These are phyloP conservation scores for Parotocinclus haroldoi DNA, from an alignment of 2,797 vertebrate species.

Conservation along the genomic window DNA sequence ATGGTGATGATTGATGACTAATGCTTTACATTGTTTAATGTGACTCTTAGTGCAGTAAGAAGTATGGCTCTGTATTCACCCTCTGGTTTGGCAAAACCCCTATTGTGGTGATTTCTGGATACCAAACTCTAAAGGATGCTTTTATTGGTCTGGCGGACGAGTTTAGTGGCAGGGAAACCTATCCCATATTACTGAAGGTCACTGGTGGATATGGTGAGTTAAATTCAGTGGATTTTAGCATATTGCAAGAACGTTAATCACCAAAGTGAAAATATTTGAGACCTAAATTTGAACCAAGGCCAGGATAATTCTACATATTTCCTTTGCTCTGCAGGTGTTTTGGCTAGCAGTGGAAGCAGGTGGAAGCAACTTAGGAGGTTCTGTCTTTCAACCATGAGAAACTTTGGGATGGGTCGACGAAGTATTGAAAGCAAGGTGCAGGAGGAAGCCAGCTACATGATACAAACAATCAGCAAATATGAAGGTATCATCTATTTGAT, in stretches of 20 bases:
- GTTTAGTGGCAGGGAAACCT: constrained; percentile 63
- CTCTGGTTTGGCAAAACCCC: constrained; percentile 63
- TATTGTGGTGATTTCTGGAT: constrained; percentile 67
- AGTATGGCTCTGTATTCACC: constrained; percentile 67
- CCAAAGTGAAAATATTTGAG: too few relatives aligned
- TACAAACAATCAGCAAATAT: constrained; percentile 47
- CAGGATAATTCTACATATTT: neutral
- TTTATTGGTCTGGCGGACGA: constrained; percentile 63
- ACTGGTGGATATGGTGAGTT: constrained; percentile 66
- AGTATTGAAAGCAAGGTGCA: constrained; percentile 65
- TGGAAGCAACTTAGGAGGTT: constrained; percentile 65
- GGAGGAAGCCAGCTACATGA: constrained; percentile 61
- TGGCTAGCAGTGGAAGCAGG: constrained; percentile 59
- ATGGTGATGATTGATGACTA: too few relatives aligned
- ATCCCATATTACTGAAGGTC: constrained; percentile 56
- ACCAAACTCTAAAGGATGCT: constrained; percentile 65
- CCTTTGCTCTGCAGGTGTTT: constrained; percentile 50
- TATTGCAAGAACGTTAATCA: neutral
- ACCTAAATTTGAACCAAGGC: neutral
- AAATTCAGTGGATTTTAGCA: neutral
- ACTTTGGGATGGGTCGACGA: constrained; percentile 69
- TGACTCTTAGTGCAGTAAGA: constrained; percentile 60
- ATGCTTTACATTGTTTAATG: too few relatives aligned
- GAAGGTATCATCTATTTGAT: constrained; percentile 41
- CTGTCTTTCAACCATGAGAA: constrained; percentile 58